Conservation (phyloP, 2,888 invertebrate genomes). For the Lampropteryx suffumata region DNA sequence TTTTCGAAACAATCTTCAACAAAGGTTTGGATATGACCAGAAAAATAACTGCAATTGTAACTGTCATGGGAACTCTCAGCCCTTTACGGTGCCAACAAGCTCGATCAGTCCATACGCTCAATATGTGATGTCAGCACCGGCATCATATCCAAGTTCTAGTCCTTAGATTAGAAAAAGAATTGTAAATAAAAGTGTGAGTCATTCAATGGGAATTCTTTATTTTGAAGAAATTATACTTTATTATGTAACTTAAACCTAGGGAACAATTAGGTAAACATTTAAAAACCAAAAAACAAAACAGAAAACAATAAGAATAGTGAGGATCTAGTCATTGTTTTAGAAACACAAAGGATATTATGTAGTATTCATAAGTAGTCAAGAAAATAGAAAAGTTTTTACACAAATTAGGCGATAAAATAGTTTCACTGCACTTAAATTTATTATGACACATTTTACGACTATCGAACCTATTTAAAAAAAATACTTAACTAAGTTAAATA, state of each 20-base stretch:
- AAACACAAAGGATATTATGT: not conserved
- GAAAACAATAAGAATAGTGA: slow-evolving; percentile 1
- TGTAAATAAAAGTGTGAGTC: not conserved
- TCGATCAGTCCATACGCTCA: slow-evolving; percentile 40
- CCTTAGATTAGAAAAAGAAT: slow-evolving; percentile 25
- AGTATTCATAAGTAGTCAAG: not conserved
- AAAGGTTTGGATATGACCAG: slow-evolving; percentile 27
- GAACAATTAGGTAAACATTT: not conserved
- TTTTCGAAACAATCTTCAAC: slow-evolving; percentile 27
- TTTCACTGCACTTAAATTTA: too few relatives aligned
- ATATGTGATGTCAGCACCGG: slow-evolving; percentile 51
- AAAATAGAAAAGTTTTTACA: not conserved
- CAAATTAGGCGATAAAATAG: not conserved
- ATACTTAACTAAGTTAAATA: too few relatives aligned
- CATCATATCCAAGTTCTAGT: slow-evolving; percentile 45
- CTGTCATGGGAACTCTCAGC: slow-evolving; percentile 43
- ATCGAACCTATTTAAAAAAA: too few relatives aligned
- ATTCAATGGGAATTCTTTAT: slow-evolving; percentile 7
- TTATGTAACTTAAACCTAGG: not conserved
- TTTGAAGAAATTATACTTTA: not conserved
- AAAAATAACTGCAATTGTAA: slow-evolving; percentile 51
- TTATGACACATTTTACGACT: not conserved
- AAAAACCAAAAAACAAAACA: not conserved
- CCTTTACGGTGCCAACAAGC: slow-evolving; percentile 34
- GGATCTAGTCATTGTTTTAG: slow-evolving; percentile 1